Percentiles rank a stretch among this genome's conserved stretches.
Evolutionary conservation across 2,797 vertebrate genomes (phyloP).

Genomic region (Danio jaintianensis): DNA sequence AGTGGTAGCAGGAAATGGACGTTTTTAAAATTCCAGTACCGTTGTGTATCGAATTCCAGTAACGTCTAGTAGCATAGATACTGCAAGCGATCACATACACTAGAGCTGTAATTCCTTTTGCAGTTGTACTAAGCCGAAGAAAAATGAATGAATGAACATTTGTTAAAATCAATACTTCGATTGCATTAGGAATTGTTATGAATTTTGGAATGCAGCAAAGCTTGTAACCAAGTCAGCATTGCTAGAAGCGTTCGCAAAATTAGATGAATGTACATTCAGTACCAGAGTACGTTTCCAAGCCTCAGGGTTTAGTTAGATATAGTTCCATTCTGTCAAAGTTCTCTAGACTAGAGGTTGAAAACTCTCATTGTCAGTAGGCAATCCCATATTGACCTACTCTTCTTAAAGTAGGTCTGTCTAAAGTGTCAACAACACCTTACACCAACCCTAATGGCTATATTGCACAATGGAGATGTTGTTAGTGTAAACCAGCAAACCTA

Average conservation of each 20-base stretch:
- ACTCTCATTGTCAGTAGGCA: neutral
- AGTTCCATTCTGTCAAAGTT: neutral
- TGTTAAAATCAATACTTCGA: neutral
- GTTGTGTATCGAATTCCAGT: too few species aligned
- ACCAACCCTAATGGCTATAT: neutral
- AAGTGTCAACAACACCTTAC: slow-evolving; percentile 1
- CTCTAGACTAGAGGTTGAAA: neutral
- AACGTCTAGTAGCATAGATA: too few species aligned
- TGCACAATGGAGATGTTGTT: neutral
- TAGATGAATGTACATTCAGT: neutral
- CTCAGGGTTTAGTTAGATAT: neutral
- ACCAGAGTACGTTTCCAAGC: neutral
- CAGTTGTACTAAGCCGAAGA: neutral
- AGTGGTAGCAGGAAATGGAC: too few species aligned
- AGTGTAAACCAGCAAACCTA: neutral
- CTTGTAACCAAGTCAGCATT: neutral
- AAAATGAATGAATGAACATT: neutral
- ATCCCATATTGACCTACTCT: slow-evolving; percentile 30
- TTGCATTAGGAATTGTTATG: neutral
- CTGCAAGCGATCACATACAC: too few species aligned
- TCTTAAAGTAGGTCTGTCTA: slow-evolving; percentile 1
- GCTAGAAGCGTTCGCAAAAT: neutral
- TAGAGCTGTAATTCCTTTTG: neutral
- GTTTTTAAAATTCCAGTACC: too few species aligned
- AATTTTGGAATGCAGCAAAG: neutral